Conservation (phyloP, 1,140 invertebrate genomes). For the Ridgeia piscesae region DNA sequence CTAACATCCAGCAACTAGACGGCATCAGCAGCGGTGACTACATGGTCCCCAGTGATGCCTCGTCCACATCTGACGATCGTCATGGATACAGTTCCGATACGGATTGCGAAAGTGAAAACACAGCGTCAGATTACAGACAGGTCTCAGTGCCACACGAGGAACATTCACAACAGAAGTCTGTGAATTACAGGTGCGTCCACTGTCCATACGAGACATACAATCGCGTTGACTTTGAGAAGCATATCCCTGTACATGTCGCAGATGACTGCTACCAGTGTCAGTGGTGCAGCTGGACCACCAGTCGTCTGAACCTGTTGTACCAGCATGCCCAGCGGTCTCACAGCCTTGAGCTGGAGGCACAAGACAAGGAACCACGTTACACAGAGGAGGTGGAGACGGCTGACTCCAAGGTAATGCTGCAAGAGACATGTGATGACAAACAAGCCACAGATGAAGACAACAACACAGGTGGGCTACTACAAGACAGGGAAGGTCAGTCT, state of each 20-base stretch:
- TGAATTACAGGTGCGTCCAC: slow-evolving; percentile 42
- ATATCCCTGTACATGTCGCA: slow-evolving; percentile 45
- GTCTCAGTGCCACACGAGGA: neutral
- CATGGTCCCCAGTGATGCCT: neutral
- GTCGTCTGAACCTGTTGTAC: slow-evolving; percentile 43
- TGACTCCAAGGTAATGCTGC: neutral
- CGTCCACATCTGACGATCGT: neutral
- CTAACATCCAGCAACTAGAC: neutral
- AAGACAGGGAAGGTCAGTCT: neutral
- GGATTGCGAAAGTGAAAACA: slow-evolving; percentile 12
- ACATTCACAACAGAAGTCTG: neutral
- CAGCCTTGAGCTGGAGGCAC: neutral
- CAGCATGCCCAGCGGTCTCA: slow-evolving; percentile 34
- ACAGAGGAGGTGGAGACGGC: neutral
- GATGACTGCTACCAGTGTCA: slow-evolving; percentile 49
- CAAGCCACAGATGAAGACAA: neutral
- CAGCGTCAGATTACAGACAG: neutral
- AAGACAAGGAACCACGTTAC: slow-evolving; percentile 14
- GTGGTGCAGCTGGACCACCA: slow-evolving; percentile 51
- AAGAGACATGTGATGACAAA: neutral
- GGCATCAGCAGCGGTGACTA: neutral
- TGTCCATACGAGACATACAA: slow-evolving; percentile 47
- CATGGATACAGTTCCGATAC: neutral
- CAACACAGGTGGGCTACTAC: neutral
- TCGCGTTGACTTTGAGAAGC: slow-evolving; percentile 42